Evolutionary conservation across 2,113 vertebrate species (phyloP).

Genomic region (Boleophthalmus pectinirostris): DNA sequence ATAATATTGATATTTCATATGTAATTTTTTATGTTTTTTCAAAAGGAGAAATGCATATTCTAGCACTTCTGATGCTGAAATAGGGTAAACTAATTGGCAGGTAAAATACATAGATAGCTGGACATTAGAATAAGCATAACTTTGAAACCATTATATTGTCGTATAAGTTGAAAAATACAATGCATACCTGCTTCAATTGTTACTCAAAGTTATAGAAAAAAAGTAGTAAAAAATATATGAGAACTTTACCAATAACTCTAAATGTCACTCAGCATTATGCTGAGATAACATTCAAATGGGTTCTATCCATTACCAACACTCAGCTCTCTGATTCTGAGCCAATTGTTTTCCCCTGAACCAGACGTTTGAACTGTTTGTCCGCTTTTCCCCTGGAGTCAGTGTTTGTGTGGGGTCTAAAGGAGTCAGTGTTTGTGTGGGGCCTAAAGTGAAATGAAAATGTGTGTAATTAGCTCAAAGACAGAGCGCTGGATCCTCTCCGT

Average conservation of each 20-base stretch:
- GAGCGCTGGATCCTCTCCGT: conserved; percentile 12
- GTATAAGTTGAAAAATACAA: no score
- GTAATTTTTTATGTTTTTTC: background rate
- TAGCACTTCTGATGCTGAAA: background rate
- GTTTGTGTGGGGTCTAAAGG: background rate
- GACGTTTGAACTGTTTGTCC: background rate
- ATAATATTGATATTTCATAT: no score
- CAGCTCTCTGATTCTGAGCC: background rate
- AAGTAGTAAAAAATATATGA: background rate
- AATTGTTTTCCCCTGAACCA: background rate
- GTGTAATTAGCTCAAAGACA: conserved; percentile 4
- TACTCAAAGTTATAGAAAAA: background rate
- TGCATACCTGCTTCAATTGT: no score
- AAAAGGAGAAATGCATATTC: background rate
- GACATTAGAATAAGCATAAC: no score
- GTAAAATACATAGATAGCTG: background rate
- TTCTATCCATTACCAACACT: background rate
- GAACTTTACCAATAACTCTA: no score
- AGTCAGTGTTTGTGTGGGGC: background rate
- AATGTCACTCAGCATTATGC: background rate
- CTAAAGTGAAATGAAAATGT: conserved; percentile 11
- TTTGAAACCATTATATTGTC: no score
- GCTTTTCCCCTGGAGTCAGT: background rate
- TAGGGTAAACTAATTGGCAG: background rate
- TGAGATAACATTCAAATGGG: background rate